phyloP scores from a whole-genome alignment of 2,113 vertebrate genomes.

The Xenotilapia flavipinnis region DNA sequence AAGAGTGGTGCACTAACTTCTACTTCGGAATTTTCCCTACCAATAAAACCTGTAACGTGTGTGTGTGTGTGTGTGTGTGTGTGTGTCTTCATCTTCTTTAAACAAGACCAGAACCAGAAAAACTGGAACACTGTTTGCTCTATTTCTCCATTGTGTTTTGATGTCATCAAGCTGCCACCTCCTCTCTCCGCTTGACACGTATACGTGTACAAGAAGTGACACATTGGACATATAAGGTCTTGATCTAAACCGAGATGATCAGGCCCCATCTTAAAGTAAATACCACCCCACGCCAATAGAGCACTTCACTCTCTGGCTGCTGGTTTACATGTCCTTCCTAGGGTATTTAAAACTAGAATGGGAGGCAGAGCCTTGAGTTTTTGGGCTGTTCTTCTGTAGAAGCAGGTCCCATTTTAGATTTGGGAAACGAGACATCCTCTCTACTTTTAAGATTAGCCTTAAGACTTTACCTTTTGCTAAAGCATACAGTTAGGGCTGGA shows the following conservation, averaged over 20 bases:
- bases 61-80: fast-evolving
- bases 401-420: background rate
- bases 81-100: background rate
- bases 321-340: background rate
- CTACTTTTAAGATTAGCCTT: background rate
- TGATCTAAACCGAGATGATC: background rate
- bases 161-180: background rate
- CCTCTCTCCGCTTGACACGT: background rate
- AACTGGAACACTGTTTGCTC: background rate
- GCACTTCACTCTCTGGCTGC: background rate
- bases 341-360: background rate
- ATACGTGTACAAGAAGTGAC: background rate
- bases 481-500: background rate
- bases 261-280: background rate
- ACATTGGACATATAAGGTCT: background rate
- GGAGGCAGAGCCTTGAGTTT: background rate
- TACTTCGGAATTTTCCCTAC: background rate
- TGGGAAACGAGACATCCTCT: background rate
- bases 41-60: background rate
- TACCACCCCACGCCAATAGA: background rate
- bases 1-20: background rate
- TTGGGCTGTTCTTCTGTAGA: background rate
- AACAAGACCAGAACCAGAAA: background rate
- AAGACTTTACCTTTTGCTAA: background rate
- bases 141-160: background rate